Conservation (phyloP, 2,888 invertebrate genomes). For the Catocala sponsa region DNA sequence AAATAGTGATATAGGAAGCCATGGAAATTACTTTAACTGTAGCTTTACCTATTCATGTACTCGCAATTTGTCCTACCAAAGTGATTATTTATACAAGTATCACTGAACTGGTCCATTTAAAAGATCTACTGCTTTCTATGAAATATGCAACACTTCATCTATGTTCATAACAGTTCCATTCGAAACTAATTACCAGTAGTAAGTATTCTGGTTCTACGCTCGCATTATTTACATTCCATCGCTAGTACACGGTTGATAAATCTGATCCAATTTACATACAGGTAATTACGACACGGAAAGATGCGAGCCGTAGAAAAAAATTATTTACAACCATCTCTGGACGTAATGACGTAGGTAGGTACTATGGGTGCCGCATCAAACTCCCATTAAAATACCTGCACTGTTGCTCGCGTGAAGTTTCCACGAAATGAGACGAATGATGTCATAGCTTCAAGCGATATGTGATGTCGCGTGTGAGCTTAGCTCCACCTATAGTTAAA, state of each 20-base stretch:
- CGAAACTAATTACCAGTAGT: slow-evolving; percentile 24
- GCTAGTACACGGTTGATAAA: slow-evolving; percentile 71
- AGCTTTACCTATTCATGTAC: no score
- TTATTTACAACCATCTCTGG: slow-evolving; percentile 37
- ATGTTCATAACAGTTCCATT: slow-evolving; percentile 1
- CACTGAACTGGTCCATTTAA: not conserved
- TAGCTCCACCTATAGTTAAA: slow-evolving; percentile 21
- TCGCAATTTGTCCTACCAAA: not conserved
- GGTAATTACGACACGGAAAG: slow-evolving; percentile 73
- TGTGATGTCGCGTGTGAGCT: slow-evolving; percentile 31
- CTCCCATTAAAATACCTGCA: slow-evolving; percentile 75
- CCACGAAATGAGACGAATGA: slow-evolving; percentile 57
- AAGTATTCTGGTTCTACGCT: slow-evolving; percentile 34
- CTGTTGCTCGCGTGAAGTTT: slow-evolving; percentile 45
- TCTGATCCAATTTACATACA: slow-evolving; percentile 81
- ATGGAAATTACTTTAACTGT: no score
- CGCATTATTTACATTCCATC: slow-evolving; percentile 66
- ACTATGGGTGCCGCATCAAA: slow-evolving; percentile 69
- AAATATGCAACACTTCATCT: not conserved
- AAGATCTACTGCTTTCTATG: slow-evolving; percentile 3
- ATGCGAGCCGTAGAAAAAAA: slow-evolving; percentile 44
- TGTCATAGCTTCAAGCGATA: slow-evolving; percentile 51
- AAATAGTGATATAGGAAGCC: no score
- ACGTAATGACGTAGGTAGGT: slow-evolving; percentile 57
- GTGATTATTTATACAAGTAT: not conserved